Base-by-base conservation (phyloP, 2,888 invertebrate genomes). In the Pyrgus malvae region DNA sequence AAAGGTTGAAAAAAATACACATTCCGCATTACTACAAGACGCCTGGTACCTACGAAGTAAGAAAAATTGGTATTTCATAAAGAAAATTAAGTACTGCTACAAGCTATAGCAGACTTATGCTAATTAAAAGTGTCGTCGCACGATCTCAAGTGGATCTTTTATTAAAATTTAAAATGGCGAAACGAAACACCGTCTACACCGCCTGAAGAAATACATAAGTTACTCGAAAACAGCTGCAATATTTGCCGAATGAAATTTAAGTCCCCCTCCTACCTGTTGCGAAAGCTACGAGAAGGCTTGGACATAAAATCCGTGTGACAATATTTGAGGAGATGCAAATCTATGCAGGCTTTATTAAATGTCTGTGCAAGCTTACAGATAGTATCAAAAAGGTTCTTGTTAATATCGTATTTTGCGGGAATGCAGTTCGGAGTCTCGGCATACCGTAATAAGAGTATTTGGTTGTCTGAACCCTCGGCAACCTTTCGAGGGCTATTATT, bases 41-140 rank as follows among this genome's bases (percentile, higher is more conserved):
- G 59, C 38, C 60, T 61, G 60, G 69, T 67, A 68, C 64, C 61
- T 63, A 63, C 58, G 55, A 65, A 65, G n/a, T n/a, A n/a, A n/a
- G n/a, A 74, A 74, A 74, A 73, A 74, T 71, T 71, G 73, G 66
- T 60, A 73, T 76, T 78, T 69, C 68, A 74, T 76, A 70, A 77
- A 72, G 75, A 74, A 72, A n/a, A n/a, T n/a, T n/a, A 70, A 63
- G 70, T 72, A 68, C 63, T 65, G 6, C 23, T 61, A 65, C 67
- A 66, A 67, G 65, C 60, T 25, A 37, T 16, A 46, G 21, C 56
- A 55, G 56, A 57, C 46, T 21, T 25, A 48, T 23, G 6, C 3
- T 23, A 23, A 23, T 23, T n/a, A n/a, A n/a, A n/a, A n/a, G n/a
- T n/a, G n/a, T n/a, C n/a, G n/a, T n/a, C n/a, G n/a, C n/a, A n/a